Conservation (phyloP, 2,888 invertebrate genomes). For the Epistrophe eligans region DNA sequence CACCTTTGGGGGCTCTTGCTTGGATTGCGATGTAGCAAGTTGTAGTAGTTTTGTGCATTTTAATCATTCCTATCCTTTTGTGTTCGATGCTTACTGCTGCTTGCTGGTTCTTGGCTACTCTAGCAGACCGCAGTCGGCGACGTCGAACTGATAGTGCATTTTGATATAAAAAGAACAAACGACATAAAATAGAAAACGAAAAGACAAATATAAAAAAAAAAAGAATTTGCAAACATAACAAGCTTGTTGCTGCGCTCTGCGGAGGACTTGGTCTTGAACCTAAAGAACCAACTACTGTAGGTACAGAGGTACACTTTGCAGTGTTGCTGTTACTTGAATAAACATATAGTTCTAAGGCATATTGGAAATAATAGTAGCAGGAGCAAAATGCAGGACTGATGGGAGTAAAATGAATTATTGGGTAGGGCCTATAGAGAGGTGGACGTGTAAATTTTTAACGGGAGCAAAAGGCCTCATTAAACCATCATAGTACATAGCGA, state of each 20-base stretch:
- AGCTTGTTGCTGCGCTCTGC: constrained; percentile 61
- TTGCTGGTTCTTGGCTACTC: constrained; percentile 3
- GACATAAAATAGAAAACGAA: constrained; percentile 3
- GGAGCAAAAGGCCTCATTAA: background rate
- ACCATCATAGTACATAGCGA: background rate
- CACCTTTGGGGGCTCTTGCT: constrained; percentile 27
- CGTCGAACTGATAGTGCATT: constrained; percentile 48
- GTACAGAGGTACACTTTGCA: constrained; percentile 1
- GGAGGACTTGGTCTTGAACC: constrained; percentile 18
- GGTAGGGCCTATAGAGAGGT: background rate
- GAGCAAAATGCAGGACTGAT: background rate
- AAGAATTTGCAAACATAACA: constrained; percentile 55
- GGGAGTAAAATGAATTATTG: background rate
- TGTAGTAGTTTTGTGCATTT: constrained; percentile 42
- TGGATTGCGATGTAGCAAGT: constrained; percentile 36
- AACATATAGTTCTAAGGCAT: background rate
- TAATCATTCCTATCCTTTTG: constrained; percentile 61
- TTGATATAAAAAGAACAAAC: constrained; percentile 65
- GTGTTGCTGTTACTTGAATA: constrained; percentile 32
- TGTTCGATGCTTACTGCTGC: constrained; percentile 21
- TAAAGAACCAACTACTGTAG: constrained; percentile 8
- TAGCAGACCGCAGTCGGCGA: background rate
- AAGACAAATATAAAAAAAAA: constrained; percentile 13
- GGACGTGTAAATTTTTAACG: background rate
- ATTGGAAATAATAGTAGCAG: constrained; percentile 6